Conservation (phyloP, 2,113 vertebrate genomes). For the Peucedramus taeniatus region DNA sequence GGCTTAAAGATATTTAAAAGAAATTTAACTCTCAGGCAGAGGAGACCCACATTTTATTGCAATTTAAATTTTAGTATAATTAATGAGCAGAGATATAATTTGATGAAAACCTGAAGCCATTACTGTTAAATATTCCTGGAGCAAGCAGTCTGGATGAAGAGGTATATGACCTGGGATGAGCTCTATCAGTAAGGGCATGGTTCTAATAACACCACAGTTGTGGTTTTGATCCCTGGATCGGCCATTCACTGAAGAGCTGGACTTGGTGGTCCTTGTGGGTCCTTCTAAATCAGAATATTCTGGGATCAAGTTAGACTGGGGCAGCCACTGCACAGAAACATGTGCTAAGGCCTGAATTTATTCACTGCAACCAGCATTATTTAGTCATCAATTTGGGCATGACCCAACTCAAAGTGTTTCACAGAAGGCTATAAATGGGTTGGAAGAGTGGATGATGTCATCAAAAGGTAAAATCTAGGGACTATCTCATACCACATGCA, state of each 20-base stretch:
- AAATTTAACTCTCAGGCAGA: background rate
- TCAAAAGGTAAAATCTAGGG: background rate
- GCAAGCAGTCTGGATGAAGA: background rate
- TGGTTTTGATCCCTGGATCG: background rate
- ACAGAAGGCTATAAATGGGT: background rate
- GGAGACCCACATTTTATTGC: background rate
- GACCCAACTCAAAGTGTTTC: background rate
- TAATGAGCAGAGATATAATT: background rate
- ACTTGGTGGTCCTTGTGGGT: background rate
- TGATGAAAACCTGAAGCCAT: background rate
- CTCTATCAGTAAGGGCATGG: background rate
- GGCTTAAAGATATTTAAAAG: background rate
- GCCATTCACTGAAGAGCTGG: background rate
- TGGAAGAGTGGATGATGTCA: background rate
- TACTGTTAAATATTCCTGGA: background rate
- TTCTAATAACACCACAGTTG: accelerated
- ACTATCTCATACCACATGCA: background rate
- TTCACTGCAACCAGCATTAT: background rate
- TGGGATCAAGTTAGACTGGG: background rate
- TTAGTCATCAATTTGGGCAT: background rate
- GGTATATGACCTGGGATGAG: background rate
- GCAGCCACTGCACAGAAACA: background rate
- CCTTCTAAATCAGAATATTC: background rate
- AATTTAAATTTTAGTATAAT: background rate
- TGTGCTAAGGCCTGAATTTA: background rate